Percentiles rank a stretch among this genome's conserved stretches.
Conservation (phyloP, 2,113 vertebrate species). For the Paraplagusia blochii region DNA sequence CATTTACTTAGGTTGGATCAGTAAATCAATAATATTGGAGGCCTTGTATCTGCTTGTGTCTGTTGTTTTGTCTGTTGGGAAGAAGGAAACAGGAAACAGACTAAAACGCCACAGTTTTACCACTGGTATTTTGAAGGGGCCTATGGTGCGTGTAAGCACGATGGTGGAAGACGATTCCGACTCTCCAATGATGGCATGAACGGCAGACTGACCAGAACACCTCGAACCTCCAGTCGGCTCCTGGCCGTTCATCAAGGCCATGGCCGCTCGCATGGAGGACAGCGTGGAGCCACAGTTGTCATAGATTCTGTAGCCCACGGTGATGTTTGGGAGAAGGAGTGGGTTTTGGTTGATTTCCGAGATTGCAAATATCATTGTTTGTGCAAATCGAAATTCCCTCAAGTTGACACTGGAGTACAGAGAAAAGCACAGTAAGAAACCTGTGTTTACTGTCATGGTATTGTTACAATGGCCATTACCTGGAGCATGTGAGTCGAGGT, state of each 20-base stretch:
- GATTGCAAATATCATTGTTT: constrained; percentile 77
- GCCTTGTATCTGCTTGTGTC: no score
- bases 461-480: constrained; percentile 41
- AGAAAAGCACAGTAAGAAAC: not conserved
- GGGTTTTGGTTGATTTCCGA: constrained; percentile 74
- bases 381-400: constrained; percentile 75
- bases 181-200: constrained; percentile 77
- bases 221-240: constrained; percentile 26
- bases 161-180: constrained; percentile 76
- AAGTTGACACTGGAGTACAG: constrained; percentile 65
- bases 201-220: constrained; percentile 61
- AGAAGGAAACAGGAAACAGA: constrained; percentile 1
- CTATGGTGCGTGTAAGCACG: constrained; percentile 67
- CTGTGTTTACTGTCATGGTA: not conserved
- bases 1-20: no score
- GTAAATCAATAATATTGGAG: no score
- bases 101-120: constrained; percentile 38
- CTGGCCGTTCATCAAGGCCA: constrained; percentile 71
- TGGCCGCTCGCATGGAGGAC: constrained; percentile 69
- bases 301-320: constrained; percentile 75
- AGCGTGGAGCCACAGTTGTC: constrained; percentile 76
- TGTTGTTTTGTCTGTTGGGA: no score
- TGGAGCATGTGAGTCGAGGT: constrained; percentile 58
- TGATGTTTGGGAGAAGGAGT: constrained; percentile 68
- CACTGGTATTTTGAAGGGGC: constrained; percentile 75